These are phyloP conservation scores for Microctenopoma stevenorrisi DNA, from an alignment of 2,797 vertebrate genomes.

Conservation along the genomic window DNA sequence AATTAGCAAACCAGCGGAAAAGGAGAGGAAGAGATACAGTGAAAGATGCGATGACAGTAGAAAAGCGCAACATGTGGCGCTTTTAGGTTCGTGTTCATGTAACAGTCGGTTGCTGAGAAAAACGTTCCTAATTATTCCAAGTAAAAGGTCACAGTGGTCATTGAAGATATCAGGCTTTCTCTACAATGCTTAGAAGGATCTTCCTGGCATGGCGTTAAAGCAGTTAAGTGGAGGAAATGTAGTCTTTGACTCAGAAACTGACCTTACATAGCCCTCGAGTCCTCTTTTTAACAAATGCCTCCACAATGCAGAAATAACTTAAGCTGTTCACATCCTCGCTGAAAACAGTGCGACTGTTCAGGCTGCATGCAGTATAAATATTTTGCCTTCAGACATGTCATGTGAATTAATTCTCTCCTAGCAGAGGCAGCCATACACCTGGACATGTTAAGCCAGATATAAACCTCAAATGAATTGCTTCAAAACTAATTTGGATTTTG, in stretches of 20 bases:
- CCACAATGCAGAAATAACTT: too few relatives aligned
- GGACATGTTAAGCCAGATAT: too few relatives aligned
- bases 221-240: background rate
- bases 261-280: background rate
- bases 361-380: background rate
- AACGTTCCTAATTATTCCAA: background rate
- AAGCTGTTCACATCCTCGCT: too few relatives aligned
- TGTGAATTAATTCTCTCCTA: background rate
- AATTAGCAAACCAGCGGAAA: slow-evolving; percentile 35
- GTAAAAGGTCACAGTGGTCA: background rate
- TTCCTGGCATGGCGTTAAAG: background rate
- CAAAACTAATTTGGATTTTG: too few relatives aligned
- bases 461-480: too few relatives aligned
- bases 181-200: background rate
- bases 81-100: background rate
- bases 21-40: background rate
- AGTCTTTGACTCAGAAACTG: background rate
- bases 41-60: slow-evolving; percentile 2
- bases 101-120: background rate
- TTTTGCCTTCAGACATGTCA: background rate
- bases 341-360: too few relatives aligned
- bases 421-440: background rate
- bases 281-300: too few relatives aligned
- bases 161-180: background rate
- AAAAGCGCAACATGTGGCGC: slow-evolving; percentile 1